These are phyloP conservation scores for Sebastes variabilis DNA, from an alignment of 2,797 vertebrate genomes.

Conservation along the genomic window DNA sequence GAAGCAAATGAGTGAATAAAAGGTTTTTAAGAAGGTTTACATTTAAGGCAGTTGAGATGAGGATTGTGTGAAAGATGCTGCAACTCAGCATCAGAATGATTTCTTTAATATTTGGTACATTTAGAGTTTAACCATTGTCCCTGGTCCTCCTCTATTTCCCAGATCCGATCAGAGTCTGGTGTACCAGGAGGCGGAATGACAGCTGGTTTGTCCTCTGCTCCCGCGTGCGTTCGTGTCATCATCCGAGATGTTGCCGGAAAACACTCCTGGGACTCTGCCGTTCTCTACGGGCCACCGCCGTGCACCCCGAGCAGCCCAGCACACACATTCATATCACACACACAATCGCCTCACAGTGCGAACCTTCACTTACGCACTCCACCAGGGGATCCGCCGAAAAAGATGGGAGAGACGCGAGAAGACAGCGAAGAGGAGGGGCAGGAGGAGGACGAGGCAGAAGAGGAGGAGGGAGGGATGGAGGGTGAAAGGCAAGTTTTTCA, in stretches of 20 bases:
- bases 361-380: constrained; percentile 60
- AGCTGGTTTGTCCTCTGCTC: constrained; percentile 92
- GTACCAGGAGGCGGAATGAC: constrained; percentile 94
- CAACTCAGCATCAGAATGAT: neutral
- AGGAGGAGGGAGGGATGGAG: constrained; percentile 71
- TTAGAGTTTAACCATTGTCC: neutral
- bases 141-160: constrained; percentile 61
- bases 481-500: constrained; percentile 66
- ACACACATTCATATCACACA: constrained; percentile 46
- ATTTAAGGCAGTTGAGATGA: neutral
- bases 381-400: constrained; percentile 72
- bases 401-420: constrained; percentile 70
- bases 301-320: constrained; percentile 70
- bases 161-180: constrained; percentile 93
- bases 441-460: constrained; percentile 75
- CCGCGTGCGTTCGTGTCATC: constrained; percentile 92
- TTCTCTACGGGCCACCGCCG: constrained; percentile 92
- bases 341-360: constrained; percentile 44
- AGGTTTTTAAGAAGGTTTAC: neutral
- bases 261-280: constrained; percentile 97
- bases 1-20: neutral
- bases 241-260: constrained; percentile 97
- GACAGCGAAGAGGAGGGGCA: constrained; percentile 72
- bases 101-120: neutral
- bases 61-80: neutral